Evolutionary conservation across 2,113 vertebrate genomes (phyloP).

Genomic region (Pseudopipra pipra): DNA sequence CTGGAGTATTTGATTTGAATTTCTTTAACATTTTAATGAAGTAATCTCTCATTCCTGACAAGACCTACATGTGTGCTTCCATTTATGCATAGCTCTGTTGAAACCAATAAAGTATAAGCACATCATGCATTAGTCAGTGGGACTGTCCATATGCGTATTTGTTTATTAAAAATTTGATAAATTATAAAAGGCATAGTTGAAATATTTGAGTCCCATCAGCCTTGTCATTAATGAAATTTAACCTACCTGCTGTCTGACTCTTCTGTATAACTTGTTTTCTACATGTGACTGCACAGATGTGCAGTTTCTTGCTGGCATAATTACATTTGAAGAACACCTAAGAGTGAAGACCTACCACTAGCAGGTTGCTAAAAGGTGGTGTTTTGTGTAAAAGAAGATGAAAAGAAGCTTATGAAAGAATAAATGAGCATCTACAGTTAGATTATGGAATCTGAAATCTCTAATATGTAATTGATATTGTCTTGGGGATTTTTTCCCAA

Average conservation of each 20-base stretch:
- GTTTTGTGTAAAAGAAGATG: background rate
- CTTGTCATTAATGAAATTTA: background rate
- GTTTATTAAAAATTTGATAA: background rate
- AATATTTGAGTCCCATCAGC: background rate
- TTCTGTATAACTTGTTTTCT: background rate
- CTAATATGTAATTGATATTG: background rate
- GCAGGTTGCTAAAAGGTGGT: background rate
- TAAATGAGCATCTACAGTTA: background rate
- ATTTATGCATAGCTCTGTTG: background rate
- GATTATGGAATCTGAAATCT: background rate
- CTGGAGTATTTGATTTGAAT: slow-evolving; percentile 38
- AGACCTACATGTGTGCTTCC: background rate
- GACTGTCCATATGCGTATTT: background rate
- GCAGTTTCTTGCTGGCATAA: background rate
- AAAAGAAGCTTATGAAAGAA: background rate
- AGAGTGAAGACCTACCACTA: background rate
- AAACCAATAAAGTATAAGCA: background rate
- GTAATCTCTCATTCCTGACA: slow-evolving; percentile 49
- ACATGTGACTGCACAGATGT: accelerated
- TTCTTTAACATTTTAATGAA: slow-evolving; percentile 64
- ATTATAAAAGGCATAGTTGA: background rate
- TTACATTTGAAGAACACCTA: background rate
- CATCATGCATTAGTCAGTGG: background rate
- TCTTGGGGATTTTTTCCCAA: background rate
- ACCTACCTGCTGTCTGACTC: background rate